Percentiles rank a stretch among this genome's conserved stretches.
These are phyloP conservation scores for Itoplectis maculator DNA, from an alignment of 2,888 invertebrate genomes.

Conservation along the genomic window DNA sequence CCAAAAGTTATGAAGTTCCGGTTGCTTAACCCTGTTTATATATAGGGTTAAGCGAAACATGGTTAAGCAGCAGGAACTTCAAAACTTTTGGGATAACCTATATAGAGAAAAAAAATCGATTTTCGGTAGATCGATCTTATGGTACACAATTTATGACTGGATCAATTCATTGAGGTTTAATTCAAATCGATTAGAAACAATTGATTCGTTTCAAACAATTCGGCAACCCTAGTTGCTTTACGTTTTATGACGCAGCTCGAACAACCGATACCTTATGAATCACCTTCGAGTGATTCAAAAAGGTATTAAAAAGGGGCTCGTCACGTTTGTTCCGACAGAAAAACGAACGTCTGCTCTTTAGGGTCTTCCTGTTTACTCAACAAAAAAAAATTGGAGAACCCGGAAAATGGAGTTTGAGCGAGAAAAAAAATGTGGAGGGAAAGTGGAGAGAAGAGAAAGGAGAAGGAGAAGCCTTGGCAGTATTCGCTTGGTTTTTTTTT, in stretches of 20 bases:
- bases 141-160: too few species aligned
- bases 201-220: too few species aligned
- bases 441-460: conserved; percentile 7
- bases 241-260: conserved; percentile 17
- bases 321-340: conserved; percentile 30
- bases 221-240: too few species aligned
- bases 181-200: too few species aligned
- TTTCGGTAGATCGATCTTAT: too few species aligned
- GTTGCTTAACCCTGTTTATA: too few species aligned
- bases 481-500: conserved; percentile 35
- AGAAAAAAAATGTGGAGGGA: not conserved
- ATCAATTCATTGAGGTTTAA: too few species aligned
- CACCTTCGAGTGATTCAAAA: conserved; percentile 22
- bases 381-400: conserved; percentile 1
- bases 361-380: conserved; percentile 2
- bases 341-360: not conserved
- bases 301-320: not conserved
- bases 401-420: conserved; percentile 11
- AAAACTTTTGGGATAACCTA: too few species aligned
- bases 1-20: too few species aligned
- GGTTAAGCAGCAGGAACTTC: too few species aligned
- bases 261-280: conserved; percentile 27
- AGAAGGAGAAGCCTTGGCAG: conserved; percentile 35
- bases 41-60: too few species aligned
- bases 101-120: too few species aligned